Conservation (phyloP, 2,797 vertebrate species). For the Eulemur rubriventer region DNA sequence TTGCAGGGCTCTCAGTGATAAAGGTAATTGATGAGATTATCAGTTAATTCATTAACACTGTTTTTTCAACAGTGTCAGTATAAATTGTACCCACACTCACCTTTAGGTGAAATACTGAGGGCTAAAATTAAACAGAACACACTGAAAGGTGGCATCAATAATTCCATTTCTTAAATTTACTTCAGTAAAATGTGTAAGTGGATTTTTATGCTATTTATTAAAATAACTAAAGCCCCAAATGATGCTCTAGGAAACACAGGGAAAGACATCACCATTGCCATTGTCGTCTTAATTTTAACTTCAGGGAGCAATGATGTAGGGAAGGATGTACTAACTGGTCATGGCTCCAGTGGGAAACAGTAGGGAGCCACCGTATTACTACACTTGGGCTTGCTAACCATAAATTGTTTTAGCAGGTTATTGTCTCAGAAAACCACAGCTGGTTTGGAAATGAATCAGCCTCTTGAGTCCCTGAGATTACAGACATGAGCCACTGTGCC, state of each 20-base stretch:
- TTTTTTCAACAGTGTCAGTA: neutral
- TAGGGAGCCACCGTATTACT: neutral
- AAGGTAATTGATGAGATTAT: neutral
- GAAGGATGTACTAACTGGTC: neutral
- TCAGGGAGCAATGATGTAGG: neutral
- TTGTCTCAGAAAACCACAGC: neutral
- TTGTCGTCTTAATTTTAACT: neutral
- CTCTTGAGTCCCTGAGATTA: neutral
- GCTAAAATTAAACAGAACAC: neutral
- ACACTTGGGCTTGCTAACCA: neutral
- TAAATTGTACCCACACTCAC: neutral
- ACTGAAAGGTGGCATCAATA: neutral
- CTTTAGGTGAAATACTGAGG: neutral
- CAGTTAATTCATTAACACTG: neutral
- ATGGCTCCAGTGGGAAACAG: neutral
- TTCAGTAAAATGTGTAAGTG: neutral
- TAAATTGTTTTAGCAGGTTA: neutral
- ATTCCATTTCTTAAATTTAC: neutral
- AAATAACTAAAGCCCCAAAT: neutral
- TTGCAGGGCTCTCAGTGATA: slow-evolving; percentile 31
- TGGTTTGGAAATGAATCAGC: neutral
- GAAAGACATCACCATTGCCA: neutral
- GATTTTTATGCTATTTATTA: slow-evolving; percentile 11
- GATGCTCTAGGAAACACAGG: neutral
- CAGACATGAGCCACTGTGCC: neutral